phyloP scores from a whole-genome alignment of 2,888 invertebrate species.

The Tetheella fluctuosa region DNA sequence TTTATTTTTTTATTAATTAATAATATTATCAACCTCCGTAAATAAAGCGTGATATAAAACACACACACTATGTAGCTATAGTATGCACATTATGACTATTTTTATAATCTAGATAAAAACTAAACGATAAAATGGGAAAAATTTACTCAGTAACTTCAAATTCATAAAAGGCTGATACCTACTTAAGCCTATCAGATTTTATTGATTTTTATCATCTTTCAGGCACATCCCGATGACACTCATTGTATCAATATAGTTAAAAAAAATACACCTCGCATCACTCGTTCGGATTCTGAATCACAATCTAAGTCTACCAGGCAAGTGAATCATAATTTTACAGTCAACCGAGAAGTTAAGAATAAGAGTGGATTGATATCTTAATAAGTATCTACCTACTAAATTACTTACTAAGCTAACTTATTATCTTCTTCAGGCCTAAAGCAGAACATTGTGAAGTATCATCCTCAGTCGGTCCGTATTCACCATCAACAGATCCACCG shows the following conservation, averaged over 20 bases:
- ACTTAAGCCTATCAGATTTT: too few relatives aligned
- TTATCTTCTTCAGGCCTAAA: conserved; percentile 42
- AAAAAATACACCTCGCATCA: conserved; percentile 35
- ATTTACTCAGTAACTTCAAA: too few relatives aligned
- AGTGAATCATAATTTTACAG: conserved; percentile 17
- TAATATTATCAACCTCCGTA: too few relatives aligned
- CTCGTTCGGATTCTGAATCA: conserved; percentile 34
- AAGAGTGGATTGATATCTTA: too few relatives aligned
- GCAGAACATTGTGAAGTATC: conserved; percentile 69
- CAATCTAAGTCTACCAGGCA: conserved; percentile 54
- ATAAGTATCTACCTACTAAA: not conserved
- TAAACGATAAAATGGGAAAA: too few relatives aligned
- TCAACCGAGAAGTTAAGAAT: not conserved
- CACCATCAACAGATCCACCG: conserved; percentile 46
- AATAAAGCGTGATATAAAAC: too few relatives aligned
- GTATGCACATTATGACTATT: too few relatives aligned
- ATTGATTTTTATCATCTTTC: conserved; percentile 11
- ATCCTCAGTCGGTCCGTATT: conserved; percentile 67
- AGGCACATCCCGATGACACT: conserved; percentile 65
- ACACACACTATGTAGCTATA: too few relatives aligned
- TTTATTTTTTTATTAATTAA: too few relatives aligned
- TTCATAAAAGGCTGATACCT: too few relatives aligned
- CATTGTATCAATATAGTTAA: conserved; percentile 29
- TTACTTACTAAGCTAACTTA: not conserved
- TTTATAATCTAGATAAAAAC: too few relatives aligned